These are phyloP conservation scores for Caenorhabditis doughertyi DNA, from an alignment of 2,888 invertebrate genomes.

Conservation along the genomic window DNA sequence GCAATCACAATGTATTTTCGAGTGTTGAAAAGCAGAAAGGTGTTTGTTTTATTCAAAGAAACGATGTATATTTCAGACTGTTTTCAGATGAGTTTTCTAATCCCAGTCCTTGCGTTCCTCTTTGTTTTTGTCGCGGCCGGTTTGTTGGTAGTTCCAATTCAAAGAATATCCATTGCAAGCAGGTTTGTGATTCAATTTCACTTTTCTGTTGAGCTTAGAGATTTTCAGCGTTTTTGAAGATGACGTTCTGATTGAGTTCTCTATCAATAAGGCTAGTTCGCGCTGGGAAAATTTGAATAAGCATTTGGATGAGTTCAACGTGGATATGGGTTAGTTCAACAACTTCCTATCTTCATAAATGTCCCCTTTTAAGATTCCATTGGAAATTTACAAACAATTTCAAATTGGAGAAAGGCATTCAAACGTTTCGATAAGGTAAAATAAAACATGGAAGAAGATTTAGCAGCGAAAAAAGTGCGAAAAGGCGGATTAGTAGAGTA, in stretches of 20 bases:
- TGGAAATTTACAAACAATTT: conserved; percentile 1
- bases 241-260: conserved; percentile 23
- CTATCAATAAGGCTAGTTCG: neutral
- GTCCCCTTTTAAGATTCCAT: conserved; percentile 28
- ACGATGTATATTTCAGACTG: too few species aligned
- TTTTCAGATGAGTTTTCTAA: conserved; percentile 1
- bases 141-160: conserved; percentile 27
- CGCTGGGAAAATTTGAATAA: neutral
- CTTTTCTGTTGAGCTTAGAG: too few species aligned
- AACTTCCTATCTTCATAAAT: neutral
- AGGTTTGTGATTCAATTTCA: neutral
- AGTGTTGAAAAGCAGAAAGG: conserved; percentile 1
- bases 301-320: neutral
- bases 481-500: conserved; percentile 35
- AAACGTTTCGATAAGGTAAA: conserved; percentile 30
- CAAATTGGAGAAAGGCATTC: conserved; percentile 42
- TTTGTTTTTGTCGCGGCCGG: conserved; percentile 1
- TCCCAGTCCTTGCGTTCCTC: neutral
- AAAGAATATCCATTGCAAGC: neutral
- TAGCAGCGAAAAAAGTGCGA: conserved; percentile 42
- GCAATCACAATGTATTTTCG: neutral
- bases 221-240: conserved; percentile 7
- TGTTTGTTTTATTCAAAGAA: too few species aligned
- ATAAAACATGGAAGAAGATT: neutral
- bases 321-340: neutral